These are phyloP conservation scores for Brassicogethes aeneus DNA, from an alignment of 2,888 invertebrate species.

Conservation along the genomic window DNA sequence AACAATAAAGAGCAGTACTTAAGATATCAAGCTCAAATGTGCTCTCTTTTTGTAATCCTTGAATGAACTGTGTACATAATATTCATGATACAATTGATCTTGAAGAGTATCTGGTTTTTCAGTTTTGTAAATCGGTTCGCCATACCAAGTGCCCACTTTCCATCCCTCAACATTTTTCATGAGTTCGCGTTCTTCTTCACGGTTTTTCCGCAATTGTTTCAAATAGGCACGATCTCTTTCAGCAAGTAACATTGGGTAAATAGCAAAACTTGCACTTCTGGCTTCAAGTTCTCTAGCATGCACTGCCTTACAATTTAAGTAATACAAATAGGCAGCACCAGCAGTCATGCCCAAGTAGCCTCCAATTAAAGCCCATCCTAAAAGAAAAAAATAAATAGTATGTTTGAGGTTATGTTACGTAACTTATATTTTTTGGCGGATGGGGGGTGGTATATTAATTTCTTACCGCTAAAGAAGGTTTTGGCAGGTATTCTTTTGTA, in stretches of 20 bases:
- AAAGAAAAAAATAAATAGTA: slow-evolving; percentile 16
- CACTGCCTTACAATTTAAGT: slow-evolving; percentile 45
- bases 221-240: slow-evolving; percentile 79
- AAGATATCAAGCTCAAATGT: no score
- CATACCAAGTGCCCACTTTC: slow-evolving; percentile 84
- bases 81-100: slow-evolving; percentile 59
- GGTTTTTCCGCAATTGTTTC: slow-evolving; percentile 67
- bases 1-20: no score
- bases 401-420: slow-evolving; percentile 16
- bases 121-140: slow-evolving; percentile 72
- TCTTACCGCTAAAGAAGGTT: slow-evolving; percentile 56
- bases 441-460: slow-evolving; percentile 6
- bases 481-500: slow-evolving; percentile 65
- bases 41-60: slow-evolving; percentile 44
- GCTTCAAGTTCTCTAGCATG: slow-evolving; percentile 58
- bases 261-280: slow-evolving; percentile 66
- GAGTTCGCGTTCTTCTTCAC: slow-evolving; percentile 75
- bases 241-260: slow-evolving; percentile 69
- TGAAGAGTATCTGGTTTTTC: slow-evolving; percentile 53
- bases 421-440: slow-evolving; percentile 14
- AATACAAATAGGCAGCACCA: slow-evolving; percentile 50
- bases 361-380: slow-evolving; percentile 55
- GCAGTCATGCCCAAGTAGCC: slow-evolving; percentile 51
- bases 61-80: slow-evolving; percentile 56
- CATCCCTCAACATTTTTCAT: slow-evolving; percentile 89